Evolutionary conservation across 2,888 invertebrate species (phyloP), one percentile per base, ranked within the genome.

Genomic region (Cenopis cana): DNA sequence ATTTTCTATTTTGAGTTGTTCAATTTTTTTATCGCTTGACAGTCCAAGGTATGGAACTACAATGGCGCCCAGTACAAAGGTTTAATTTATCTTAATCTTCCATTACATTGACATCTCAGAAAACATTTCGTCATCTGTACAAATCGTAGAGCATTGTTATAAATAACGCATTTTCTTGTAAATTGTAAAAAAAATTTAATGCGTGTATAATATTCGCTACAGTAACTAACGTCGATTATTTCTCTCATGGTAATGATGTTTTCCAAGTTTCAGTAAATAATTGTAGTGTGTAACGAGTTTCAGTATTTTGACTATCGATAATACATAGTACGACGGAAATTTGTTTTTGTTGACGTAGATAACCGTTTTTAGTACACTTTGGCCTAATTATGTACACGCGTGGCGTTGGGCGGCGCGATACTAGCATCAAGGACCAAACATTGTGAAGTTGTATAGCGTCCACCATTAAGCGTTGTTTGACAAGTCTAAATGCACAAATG

Each of bases 31-130:
- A 77, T 79, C 73, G 74, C 71, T 76, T 72, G 72, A 81, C 84
- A 85, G 84, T 76, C 59, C 67, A 79, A 78, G 81, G 81, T 80
- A 80, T 72, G 66, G 57, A 72, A 62, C 74, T 68, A 67, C 72
- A 72, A 68, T 33, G 57, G 17, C 57, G 56, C 56, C 54, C 56
- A 71, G 46, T 52, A 61, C 55, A 68, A 57, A 79, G 75, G 77
- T 76, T 77, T 75, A 69, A 57, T 74, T 77, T 74, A 56, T 41
- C 67, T 46, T 52, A 33, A 62, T 56, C 38, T 61, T 20, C 11
- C 18, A 20, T 36, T 54, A 20, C 17, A 50, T 68, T 46, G n/a
- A 5, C 49, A 59, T 52, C 9, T 49, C n/a, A 5, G 46, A 41
- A 14, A 12, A 2, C 20, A 20, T 36, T 33, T 12, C 60, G 46